A percentile compares a stretch with the other conserved stretches of the same genome.
Conservation (phyloP, 2,113 vertebrate genomes). For the Alouatta palliata region DNA sequence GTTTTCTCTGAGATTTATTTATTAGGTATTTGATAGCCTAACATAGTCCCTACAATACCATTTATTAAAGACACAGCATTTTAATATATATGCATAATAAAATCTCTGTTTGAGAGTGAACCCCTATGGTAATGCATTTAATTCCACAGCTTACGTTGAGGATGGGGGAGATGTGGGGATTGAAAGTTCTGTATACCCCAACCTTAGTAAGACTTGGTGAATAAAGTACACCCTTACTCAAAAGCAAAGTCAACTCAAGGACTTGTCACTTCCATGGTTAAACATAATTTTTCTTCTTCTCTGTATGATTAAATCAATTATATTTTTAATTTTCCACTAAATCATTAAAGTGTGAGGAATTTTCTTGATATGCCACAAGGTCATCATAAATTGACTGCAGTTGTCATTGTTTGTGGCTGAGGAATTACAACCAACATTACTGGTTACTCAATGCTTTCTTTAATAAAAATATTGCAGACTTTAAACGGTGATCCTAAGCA, state of each 20-base stretch:
- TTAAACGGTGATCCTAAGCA: slow-evolving; percentile 1
- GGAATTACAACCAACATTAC: background rate
- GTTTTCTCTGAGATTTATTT: slow-evolving; percentile 57
- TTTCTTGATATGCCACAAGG: slow-evolving; percentile 60
- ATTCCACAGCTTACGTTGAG: slow-evolving; percentile 55
- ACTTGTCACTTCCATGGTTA: background rate
- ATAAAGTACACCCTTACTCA: background rate
- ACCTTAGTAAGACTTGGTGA: background rate
- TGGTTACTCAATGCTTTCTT: slow-evolving; percentile 25
- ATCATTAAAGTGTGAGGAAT: slow-evolving; percentile 58
- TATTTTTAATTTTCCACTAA: slow-evolving; percentile 73
- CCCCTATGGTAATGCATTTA: slow-evolving; percentile 44
- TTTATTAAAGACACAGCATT: slow-evolving; percentile 41
- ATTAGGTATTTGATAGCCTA: slow-evolving; percentile 23
- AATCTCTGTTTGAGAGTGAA: slow-evolving; percentile 53
- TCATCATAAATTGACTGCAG: background rate
- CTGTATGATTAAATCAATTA: slow-evolving; percentile 63
- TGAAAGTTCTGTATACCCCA: background rate
- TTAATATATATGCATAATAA: slow-evolving; percentile 61
- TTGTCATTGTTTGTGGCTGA: slow-evolving; percentile 24
- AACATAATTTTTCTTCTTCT: slow-evolving; percentile 23
- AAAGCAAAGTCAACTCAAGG: slow-evolving; percentile 57
- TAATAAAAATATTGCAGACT: slow-evolving; percentile 10
- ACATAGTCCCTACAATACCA: background rate
- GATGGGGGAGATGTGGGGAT: slow-evolving; percentile 6